Evolutionary conservation across 1,140 invertebrate species (phyloP).

Genomic region (Ladona fulva): DNA sequence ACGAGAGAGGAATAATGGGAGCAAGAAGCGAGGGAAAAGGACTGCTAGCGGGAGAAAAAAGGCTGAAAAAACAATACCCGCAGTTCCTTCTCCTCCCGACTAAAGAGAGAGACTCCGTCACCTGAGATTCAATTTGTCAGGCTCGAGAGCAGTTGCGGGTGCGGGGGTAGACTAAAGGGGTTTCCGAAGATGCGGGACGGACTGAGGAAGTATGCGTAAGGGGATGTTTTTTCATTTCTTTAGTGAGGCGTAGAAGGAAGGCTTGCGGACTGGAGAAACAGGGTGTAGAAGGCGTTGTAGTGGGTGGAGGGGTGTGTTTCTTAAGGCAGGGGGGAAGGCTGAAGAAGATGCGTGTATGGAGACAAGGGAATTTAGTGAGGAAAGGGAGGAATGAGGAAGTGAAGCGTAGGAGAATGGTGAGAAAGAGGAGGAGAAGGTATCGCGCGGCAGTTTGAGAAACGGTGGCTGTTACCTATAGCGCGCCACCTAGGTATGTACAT

Average conservation of each 20-base stretch:
- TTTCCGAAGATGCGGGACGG: not conserved
- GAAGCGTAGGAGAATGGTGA: too few relatives aligned
- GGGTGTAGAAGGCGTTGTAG: too few relatives aligned
- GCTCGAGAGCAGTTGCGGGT: not conserved
- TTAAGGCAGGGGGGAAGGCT: too few relatives aligned
- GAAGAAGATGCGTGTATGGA: too few relatives aligned
- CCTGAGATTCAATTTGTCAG: constrained; percentile 7
- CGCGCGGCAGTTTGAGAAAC: too few relatives aligned
- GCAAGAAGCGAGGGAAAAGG: not conserved
- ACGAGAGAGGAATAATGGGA: not conserved
- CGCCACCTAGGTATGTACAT: too few relatives aligned
- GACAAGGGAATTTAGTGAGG: too few relatives aligned
- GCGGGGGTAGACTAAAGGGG: not conserved
- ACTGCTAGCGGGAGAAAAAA: not conserved
- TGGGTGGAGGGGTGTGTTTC: too few relatives aligned
- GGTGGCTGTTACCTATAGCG: too few relatives aligned
- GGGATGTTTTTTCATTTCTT: not conserved
- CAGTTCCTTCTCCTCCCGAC: not conserved
- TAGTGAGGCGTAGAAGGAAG: not conserved
- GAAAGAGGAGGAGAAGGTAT: too few relatives aligned
- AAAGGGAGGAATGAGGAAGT: too few relatives aligned
- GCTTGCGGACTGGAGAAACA: too few relatives aligned
- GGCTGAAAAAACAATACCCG: not conserved
- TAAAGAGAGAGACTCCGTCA: not conserved
- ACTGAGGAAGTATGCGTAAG: not conserved